Base-by-base conservation (phyloP, 2,888 invertebrate species). In the Lymantria monacha region DNA sequence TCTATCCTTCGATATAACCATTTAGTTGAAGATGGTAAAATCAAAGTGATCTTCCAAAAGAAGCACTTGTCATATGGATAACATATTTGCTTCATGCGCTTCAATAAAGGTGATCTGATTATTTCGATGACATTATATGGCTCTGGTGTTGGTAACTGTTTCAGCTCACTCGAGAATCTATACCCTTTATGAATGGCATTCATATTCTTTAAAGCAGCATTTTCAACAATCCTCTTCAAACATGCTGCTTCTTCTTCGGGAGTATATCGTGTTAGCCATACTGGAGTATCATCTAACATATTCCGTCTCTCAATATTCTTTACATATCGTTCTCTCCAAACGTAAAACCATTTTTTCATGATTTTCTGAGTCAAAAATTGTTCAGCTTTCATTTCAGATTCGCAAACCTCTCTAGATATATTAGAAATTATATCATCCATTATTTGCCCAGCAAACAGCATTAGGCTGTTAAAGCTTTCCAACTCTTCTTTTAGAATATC, bases 21-120 rank as follows among this genome's bases (percentile, higher is more conserved):
- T 69, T 92, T 87, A 15, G 74, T 73, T 44, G 84, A 63, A 57
- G 92, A 86, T 0, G 94, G 93, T 49, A 93, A 86, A 8, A 93
- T 92, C 46, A 95, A 73, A 7, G 93, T 89, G 33, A 94, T 74
- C 81, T 95, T 95, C 95, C 95, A 95, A 75, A 90, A 75, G 74
- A 86, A 77, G 68, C 82, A 81, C 76, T 85, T 82, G 66, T 86
- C 74, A 70, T 89, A 74, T 60, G 76, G 85, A 72, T 83, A 89
- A 66, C 66, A 81, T 44, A 84, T 92, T 83, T 82, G 91, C 79
- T 81, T 91, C 90, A 79, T 92, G 46, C 79, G 91, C 84, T 74
- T 89, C 55, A 85, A 76, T 63, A 83, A 79, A 56, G 78, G 84
- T 53, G 79, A 89, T 66, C 79, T 89, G 71, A 81, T 93, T 63